These are phyloP conservation scores for Mylabris sibirica DNA, from an alignment of 2,888 invertebrate genomes.

Conservation along the genomic window DNA sequence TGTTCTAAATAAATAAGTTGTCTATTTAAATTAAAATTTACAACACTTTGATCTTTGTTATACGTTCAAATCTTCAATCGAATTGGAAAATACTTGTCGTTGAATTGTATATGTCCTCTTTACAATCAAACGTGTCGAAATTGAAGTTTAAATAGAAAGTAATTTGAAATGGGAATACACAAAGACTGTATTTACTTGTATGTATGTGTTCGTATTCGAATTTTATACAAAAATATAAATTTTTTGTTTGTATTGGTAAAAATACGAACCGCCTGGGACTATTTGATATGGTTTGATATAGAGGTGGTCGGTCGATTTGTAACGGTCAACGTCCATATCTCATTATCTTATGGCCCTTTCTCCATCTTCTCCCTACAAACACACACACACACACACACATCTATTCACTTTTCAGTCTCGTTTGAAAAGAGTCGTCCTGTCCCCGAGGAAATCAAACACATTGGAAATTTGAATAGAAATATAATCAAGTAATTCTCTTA, in stretches of 20 bases:
- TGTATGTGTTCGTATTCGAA: background rate
- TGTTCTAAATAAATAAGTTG: background rate
- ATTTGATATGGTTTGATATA: background rate
- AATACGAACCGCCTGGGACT: background rate
- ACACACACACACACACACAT: too few relatives aligned
- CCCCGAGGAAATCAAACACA: constrained; percentile 54
- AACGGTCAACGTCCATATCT: constrained; percentile 44
- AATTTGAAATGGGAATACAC: constrained; percentile 33
- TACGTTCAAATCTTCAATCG: background rate
- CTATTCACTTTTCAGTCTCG: constrained; percentile 27
- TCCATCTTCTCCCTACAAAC: background rate
- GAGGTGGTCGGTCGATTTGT: constrained; percentile 12
- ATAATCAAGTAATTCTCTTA: constrained; percentile 52
- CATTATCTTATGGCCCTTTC: constrained; percentile 44
- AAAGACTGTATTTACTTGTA: background rate
- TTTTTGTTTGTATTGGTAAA: background rate
- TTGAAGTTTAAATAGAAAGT: constrained; percentile 31
- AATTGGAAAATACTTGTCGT: background rate
- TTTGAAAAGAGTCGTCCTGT: constrained; percentile 42
- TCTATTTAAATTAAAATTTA: constrained; percentile 4
- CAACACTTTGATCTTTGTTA: background rate
- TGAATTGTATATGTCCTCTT: background rate
- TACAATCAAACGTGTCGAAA: constrained; percentile 35
- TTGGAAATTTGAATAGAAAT: constrained; percentile 53
- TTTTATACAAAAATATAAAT: background rate